Evolutionary conservation across 2,113 vertebrate genomes (phyloP), one percentile per base, ranked within the genome.

Genomic region (Cavia porcellus): DNA sequence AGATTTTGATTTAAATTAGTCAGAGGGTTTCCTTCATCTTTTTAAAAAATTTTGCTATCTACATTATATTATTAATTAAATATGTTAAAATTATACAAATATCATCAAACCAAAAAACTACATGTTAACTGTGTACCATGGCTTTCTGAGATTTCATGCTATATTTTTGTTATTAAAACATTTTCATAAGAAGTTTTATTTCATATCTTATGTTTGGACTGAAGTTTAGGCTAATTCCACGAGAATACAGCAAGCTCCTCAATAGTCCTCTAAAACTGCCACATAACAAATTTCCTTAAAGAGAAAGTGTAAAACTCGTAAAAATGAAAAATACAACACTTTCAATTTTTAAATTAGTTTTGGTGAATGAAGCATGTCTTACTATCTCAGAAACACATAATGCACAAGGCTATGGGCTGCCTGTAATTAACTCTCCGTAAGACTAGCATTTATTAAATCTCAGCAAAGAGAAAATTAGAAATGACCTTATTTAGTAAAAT

Each of bases 321-420:
- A 86, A 30, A 9, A 22, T 24, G 42, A 72, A 14, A 14, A 79
- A 19, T 0, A 6, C 22, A 25, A 94, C 42, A 90, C 2, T 1
- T 50, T 5, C 77, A 13, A 89, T 24, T 83, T 88, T 57, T 90
- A 19, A 90, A 72, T 35, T 70, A 9, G 68, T 96, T 95, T 96
- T 90, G 89, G 52, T 3, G 86, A 85, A 96, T 82, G 47, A 92
- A 96, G 66, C 87, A 94, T n/a, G 28, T 89, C 93, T 64, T 38
- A 38, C 8, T 1, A 86, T 89, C 55, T 83, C 81, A 35, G 80
- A 91, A 55, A 7, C 9, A 87, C 52, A 95, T 20, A 96, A 7
- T 70, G 64, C 10, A 35, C 10, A 62, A 75, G 52, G 61, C 9
- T 66, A 20, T 66, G 0, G 13, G 86, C 38, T 25, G 61, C 61